A percentile compares a stretch with the other conserved stretches of the same genome.
These are phyloP conservation scores for Hyposmocoma kahamanoa DNA, from an alignment of 1,140 invertebrate genomes.

Conservation along the genomic window DNA sequence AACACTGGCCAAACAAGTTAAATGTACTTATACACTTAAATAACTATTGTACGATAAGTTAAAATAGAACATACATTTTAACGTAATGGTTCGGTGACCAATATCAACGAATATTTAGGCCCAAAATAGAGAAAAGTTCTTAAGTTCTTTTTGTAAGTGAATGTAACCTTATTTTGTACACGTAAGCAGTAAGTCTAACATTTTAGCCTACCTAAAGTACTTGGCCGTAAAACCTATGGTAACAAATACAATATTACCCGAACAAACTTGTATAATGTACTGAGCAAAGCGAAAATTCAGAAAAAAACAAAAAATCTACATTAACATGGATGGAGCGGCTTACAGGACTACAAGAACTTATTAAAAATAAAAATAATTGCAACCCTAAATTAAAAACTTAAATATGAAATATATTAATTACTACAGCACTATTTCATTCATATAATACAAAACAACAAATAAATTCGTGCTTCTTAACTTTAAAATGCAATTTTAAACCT, in stretches of 20 bases:
- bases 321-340: constrained; percentile 49
- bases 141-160: no score
- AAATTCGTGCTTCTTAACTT: constrained; percentile 68
- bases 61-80: no score
- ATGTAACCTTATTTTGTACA: constrained; percentile 49
- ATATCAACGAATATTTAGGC: no score
- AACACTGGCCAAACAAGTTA: no score
- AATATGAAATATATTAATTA: constrained; percentile 60
- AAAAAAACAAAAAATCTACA: constrained; percentile 13
- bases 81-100: no score
- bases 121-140: no score
- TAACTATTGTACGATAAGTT: no score
- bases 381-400: constrained; percentile 11
- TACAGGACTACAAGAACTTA: constrained; percentile 16
- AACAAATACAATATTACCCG: constrained; percentile 54
- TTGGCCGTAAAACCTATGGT: constrained; percentile 67
- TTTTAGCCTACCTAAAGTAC: constrained; percentile 52
- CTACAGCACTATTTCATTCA: constrained; percentile 46
- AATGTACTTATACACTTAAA: no score
- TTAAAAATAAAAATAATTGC: constrained; percentile 24
- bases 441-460: constrained; percentile 69
- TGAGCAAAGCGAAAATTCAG: constrained; percentile 49
- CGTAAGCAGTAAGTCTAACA: constrained; percentile 44
- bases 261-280: constrained; percentile 40
- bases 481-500: constrained; percentile 55